Evolutionary conservation across 1,140 invertebrate genomes (phyloP).

Genomic region (Oscheius sp.): DNA sequence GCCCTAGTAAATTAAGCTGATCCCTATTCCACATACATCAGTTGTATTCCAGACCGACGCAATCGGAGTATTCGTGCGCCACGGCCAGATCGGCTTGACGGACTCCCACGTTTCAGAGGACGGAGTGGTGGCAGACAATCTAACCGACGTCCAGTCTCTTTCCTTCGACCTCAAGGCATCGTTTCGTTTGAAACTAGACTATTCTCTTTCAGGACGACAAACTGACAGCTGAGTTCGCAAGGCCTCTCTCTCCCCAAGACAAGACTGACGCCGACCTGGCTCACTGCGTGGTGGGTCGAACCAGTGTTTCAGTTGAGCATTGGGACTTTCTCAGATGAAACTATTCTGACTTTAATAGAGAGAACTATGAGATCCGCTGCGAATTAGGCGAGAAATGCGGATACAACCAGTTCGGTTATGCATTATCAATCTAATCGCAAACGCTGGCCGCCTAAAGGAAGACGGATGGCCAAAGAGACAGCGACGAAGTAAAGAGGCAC

Average conservation of each 20-base stretch:
- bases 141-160: constrained; percentile 34
- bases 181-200: background rate
- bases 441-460: too few relatives aligned
- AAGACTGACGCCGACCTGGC: constrained; percentile 8
- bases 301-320: too few relatives aligned
- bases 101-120: constrained; percentile 41
- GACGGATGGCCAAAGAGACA: too few relatives aligned
- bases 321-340: too few relatives aligned
- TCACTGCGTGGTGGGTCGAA: constrained; percentile 5
- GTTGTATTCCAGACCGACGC: constrained; percentile 37
- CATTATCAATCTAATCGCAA: too few relatives aligned
- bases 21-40: background rate
- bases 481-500: too few relatives aligned
- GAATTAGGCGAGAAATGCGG: too few relatives aligned
- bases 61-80: constrained; percentile 43
- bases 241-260: constrained; percentile 3
- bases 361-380: too few relatives aligned
- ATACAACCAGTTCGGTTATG: too few relatives aligned
- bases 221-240: constrained; percentile 17
- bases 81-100: constrained; percentile 40
- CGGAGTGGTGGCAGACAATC: constrained; percentile 23
- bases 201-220: background rate
- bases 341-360: too few relatives aligned
- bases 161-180: constrained; percentile 5
- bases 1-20: too few relatives aligned